A percentile compares a stretch with the other conserved stretches of the same genome.
These are phyloP conservation scores for Drosophila subpulchrella DNA, from an alignment of 1,140 invertebrate genomes.

Conservation along the genomic window DNA sequence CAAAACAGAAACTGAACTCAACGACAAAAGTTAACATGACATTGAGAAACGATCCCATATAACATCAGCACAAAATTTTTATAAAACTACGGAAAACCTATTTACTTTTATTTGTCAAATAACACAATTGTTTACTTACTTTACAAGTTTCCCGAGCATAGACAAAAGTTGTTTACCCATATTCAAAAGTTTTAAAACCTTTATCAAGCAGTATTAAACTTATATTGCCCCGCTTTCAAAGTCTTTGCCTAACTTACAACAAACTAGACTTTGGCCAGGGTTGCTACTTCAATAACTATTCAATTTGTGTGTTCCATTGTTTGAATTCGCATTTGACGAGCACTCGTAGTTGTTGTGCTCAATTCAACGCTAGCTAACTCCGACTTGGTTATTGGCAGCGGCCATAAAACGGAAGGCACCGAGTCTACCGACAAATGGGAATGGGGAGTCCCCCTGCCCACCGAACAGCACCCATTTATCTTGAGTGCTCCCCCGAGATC, in stretches of 20 bases:
- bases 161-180: not conserved
- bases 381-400: constrained; percentile 31
- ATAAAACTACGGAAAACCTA: not conserved
- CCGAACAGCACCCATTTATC: not conserved
- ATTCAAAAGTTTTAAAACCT: not conserved
- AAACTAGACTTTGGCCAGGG: constrained; percentile 26
- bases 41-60: no score
- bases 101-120: not conserved
- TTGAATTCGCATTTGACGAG: constrained; percentile 27
- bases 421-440: not conserved
- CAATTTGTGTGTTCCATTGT: constrained; percentile 34
- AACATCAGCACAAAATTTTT: no score
- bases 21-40: no score
- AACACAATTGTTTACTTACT: not conserved
- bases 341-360: constrained; percentile 17
- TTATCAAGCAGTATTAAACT: not conserved
- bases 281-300: constrained; percentile 23
- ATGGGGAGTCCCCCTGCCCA: not conserved
- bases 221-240: not conserved
- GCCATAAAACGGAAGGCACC: constrained; percentile 22
- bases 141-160: not conserved
- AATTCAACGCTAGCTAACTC: constrained; percentile 43
- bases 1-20: not conserved
- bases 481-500: constrained; percentile 21
- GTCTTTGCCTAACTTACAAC: not conserved